Base-by-base conservation (phyloP, 1,140 invertebrate genomes). In the Ostrea denselamellosa region DNA sequence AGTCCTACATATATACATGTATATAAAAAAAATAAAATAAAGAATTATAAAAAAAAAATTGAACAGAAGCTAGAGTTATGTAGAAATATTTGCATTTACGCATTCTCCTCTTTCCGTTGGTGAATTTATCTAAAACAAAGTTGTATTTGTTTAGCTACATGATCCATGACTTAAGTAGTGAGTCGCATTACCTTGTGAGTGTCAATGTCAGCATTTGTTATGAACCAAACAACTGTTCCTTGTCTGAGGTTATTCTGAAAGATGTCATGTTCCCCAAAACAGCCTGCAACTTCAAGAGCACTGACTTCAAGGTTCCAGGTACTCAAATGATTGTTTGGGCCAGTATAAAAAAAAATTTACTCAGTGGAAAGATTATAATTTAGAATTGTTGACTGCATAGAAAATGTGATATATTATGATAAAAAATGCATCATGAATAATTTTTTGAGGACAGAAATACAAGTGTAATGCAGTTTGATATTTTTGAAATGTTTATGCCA, bases 191-290 rank as follows among this genome's bases (percentile, higher is more conserved):
- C 52, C 65, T 90, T n/a, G 65, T 90, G 52, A 86, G 77, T 44
- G 54, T 90, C 81, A 89, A 88, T 52, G 25, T 90, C 62, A 89
- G 88, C 85, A 52, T 89, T 9, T 90, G 90, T 83, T 89, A 88
- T 62, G 90, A 90, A 53, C 65, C 87, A 10, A 53, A 77, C 83
- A 85, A 62, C 22, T 83, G 82, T n/a, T 52, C 82, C 44, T 17
- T 83, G 7, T 53, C 82, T 5, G 82, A 83, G 82, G 17, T 25
- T 25, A 52, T 89, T 28, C n/a, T 89, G 14, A 51, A 51, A 10
- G 77, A 87, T 28, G 86, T 85, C n/a, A 52, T 44, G 77, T 77
- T 89, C 5, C 88, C 88, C 1, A 87, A 89, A 65, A 22, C 82
- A 4, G n/a, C 85, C 62, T 89, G 88, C 82, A 62, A 87, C 85